Evolutionary conservation across 2,888 invertebrate species (phyloP).

Genomic region (Unio pictorum): DNA sequence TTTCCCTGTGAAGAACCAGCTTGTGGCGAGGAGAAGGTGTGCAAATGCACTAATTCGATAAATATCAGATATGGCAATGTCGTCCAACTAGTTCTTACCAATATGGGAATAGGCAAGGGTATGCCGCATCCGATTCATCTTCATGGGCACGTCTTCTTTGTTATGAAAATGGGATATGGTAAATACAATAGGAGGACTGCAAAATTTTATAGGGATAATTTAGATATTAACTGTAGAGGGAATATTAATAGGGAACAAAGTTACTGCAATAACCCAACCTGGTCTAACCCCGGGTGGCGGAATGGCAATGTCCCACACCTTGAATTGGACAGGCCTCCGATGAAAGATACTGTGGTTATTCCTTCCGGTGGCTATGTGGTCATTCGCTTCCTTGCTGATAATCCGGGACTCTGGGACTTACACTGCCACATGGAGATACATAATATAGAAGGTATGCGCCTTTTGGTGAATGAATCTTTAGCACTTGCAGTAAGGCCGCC

Average conservation of each 20-base stretch:
- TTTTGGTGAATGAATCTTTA: conserved; percentile 33
- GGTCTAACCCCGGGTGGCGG: conserved; percentile 43
- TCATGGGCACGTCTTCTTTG: conserved; percentile 60
- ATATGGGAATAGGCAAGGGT: conserved; percentile 33
- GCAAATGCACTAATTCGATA: conserved; percentile 38
- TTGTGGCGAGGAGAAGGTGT: conserved; percentile 32
- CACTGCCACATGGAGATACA: conserved; percentile 61
- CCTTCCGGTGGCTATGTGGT: conserved; percentile 60
- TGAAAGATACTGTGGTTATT: conserved; percentile 58
- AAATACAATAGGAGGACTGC: conserved; percentile 18
- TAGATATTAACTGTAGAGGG: conserved; percentile 39
- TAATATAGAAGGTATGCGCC: conserved; percentile 36
- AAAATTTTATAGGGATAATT: conserved; percentile 17
- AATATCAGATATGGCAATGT: conserved; percentile 33
- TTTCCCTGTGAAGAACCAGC: conserved; percentile 24
- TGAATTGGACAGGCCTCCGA: conserved; percentile 38
- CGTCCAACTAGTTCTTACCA: conserved; percentile 48
- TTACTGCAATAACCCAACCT: conserved; percentile 39
- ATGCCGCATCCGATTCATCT: conserved; percentile 56
- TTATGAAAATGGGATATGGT: conserved; percentile 52
- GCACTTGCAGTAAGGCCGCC: conserved; percentile 17
- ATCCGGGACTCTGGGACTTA: conserved; percentile 60
- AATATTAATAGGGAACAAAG: conserved; percentile 2
- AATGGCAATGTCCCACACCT: conserved; percentile 39
- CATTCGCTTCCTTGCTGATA: conserved; percentile 56